Evolutionary conservation across 1,140 invertebrate species (phyloP), one percentile per base, ranked within the genome.

Genomic region (Muscidifurax raptorellus): DNA sequence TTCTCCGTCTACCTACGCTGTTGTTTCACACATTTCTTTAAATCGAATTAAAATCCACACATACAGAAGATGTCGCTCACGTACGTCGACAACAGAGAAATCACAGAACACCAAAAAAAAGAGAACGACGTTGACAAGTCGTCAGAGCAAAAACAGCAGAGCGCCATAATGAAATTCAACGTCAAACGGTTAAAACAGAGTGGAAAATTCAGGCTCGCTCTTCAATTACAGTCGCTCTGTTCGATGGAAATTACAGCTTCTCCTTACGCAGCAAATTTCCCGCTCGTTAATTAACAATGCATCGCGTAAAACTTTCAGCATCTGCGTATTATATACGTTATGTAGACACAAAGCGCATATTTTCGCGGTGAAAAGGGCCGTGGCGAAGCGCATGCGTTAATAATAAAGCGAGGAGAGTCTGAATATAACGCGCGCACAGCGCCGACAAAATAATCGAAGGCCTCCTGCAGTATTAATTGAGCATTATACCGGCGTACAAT

Each of bases 391-490:
- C 71, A 74, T 74, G 75, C 59, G 72, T 85, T 81, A 81, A 76
- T 85, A 81, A 85, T 81, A 77, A 81, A 81, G 72, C 72, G 15
- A 7, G 18, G 30, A 6, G 52, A 59, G 52, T 59, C 27, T 69
- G 64, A 64, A 77, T 77, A 77, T 80, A 84, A 78, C 18, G 67
- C 10, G 25, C 47, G 28, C 12, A 25, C 6, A 59, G 25, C 25
- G 12, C n/a, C 27, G 76, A 64, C 18, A 59, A 79, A 79, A 67
- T 79, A 79, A 79, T 79, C 77, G 52, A 81, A 66, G 52, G 69
- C 83, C 52, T 81, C 64, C 72, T 85, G 25, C 64, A 81, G 44
- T 69, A 85, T 81, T 81, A 85, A 85, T 85, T 81, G 79, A 81
- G 78, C 77, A 84, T 71, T 72, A 79, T 79, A 44, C 64, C 28